phyloP scores from a whole-genome alignment of 2,797 vertebrate species.

The Tympanoctomys barrerae region DNA sequence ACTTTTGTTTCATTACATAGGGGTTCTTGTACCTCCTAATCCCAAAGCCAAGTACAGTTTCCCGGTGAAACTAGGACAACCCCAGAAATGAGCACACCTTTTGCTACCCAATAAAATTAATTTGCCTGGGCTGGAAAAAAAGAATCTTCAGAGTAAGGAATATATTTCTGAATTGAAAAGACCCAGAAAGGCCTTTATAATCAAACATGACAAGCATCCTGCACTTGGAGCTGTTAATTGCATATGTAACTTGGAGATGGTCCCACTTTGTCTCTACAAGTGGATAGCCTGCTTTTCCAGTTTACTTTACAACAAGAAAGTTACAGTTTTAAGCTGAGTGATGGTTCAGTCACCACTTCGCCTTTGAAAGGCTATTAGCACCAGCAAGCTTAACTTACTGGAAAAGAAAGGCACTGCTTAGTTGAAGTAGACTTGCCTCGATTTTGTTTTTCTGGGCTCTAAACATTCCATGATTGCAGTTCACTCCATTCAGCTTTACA shows the following conservation, averaged over 20 bases:
- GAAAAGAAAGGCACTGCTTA: constrained; percentile 81
- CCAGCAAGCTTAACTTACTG: constrained; percentile 77
- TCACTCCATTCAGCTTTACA: constrained; percentile 65
- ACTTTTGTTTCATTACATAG: background rate
- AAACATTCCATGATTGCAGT: constrained; percentile 49
- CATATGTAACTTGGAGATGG: background rate
- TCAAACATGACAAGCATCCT: constrained; percentile 1
- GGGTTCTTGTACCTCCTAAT: background rate
- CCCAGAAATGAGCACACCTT: constrained; percentile 10
- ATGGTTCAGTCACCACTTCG: constrained; percentile 61
- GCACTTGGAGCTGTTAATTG: background rate
- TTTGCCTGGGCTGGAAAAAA: constrained; percentile 30
- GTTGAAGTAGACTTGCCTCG: background rate
- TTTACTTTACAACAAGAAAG: constrained; percentile 24
- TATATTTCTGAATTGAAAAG: constrained; percentile 28
- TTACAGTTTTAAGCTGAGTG: constrained; percentile 44
- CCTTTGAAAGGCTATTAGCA: constrained; percentile 70
- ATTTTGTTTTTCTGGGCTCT: background rate
- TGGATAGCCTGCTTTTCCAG: constrained; percentile 16
- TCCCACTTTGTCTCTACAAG: constrained; percentile 36
- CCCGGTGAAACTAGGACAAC: background rate
- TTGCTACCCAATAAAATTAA: constrained; percentile 24
- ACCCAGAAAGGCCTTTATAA: constrained; percentile 45
- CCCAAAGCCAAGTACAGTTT: background rate
- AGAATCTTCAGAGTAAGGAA: background rate